phyloP scores from a whole-genome alignment of 2,113 vertebrate species.

The Alligator mississippiensis region DNA sequence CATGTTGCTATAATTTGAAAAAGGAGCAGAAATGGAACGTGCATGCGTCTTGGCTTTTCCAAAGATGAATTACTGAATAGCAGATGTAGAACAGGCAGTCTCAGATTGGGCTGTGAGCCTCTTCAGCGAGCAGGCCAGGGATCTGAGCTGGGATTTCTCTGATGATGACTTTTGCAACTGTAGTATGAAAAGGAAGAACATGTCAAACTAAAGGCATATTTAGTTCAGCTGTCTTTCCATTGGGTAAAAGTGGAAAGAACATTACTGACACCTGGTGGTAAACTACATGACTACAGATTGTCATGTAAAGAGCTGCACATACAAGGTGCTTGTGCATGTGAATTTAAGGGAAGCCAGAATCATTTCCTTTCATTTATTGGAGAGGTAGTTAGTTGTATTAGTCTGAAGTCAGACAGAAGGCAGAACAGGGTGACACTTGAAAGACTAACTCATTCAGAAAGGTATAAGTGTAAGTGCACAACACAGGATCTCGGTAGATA shows the following conservation, averaged over 20 bases:
- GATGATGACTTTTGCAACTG: neutral
- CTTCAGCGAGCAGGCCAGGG: fast-evolving
- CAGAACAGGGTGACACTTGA: too few relatives aligned
- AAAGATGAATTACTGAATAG: neutral
- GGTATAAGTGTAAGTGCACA: too few relatives aligned
- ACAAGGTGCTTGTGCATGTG: neutral
- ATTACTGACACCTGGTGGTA: conserved; percentile 52
- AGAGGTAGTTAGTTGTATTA: too few relatives aligned
- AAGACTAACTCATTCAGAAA: too few relatives aligned
- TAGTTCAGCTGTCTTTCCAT: neutral
- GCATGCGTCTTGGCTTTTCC: neutral
- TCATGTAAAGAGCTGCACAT: neutral
- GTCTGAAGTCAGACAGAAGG: too few relatives aligned
- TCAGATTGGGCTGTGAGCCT: neutral
- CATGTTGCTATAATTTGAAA: neutral
- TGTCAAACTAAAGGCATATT: fast-evolving
- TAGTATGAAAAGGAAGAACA: fast-evolving
- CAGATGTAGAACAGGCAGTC: fast-evolving
- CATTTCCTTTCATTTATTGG: too few relatives aligned
- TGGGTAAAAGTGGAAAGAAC: neutral
- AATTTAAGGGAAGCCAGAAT: too few relatives aligned
- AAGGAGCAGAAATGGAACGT: neutral
- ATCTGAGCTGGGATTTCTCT: neutral
- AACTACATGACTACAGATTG: neutral
- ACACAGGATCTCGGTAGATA: too few relatives aligned